A percentile compares a stretch with the other conserved stretches of the same genome.
Evolutionary conservation across 1,140 invertebrate genomes (phyloP).

Genomic region (Pseudobourletiella spinata): DNA sequence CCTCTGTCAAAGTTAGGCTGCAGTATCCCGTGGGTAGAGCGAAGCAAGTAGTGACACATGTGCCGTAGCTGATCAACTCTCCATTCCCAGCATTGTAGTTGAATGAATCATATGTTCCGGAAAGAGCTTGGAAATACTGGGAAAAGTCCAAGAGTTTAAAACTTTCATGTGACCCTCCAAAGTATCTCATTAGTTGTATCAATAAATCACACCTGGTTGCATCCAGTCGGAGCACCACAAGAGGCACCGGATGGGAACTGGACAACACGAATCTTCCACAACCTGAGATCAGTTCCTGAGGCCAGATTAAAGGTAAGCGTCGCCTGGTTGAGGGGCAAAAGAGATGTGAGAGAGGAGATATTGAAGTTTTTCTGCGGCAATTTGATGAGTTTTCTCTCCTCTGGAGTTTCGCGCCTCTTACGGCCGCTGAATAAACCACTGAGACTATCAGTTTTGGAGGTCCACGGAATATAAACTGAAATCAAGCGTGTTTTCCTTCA

Average conservation of each 20-base stretch:
- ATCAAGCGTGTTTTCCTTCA: too few species aligned
- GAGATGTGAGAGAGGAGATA: too few species aligned
- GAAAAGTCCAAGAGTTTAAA: not conserved
- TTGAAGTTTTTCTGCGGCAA: too few species aligned
- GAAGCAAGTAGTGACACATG: slow-evolving; percentile 20
- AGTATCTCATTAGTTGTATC: not conserved
- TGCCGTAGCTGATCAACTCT: not conserved
- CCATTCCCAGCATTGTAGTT: slow-evolving; percentile 24
- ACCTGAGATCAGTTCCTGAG: slow-evolving; percentile 14
- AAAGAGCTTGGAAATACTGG: slow-evolving; percentile 20
- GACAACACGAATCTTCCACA: slow-evolving; percentile 56
- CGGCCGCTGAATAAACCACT: too few species aligned
- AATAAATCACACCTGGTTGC: slow-evolving; percentile 38
- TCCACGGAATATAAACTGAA: too few species aligned
- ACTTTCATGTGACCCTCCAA: not conserved
- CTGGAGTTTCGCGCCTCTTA: too few species aligned
- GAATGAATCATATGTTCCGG: slow-evolving; percentile 14
- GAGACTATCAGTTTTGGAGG: too few species aligned
- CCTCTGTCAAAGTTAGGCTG: slow-evolving; percentile 24
- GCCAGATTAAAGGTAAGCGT: slow-evolving; percentile 7
- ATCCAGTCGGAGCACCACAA: slow-evolving; percentile 49
- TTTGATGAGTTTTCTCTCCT: too few species aligned
- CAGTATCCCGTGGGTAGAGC: slow-evolving; percentile 13
- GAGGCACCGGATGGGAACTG: slow-evolving; percentile 43
- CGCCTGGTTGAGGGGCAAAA: too few species aligned